These are phyloP conservation scores for Perca fluviatilis DNA, from an alignment of 2,113 vertebrate species.

Conservation along the genomic window DNA sequence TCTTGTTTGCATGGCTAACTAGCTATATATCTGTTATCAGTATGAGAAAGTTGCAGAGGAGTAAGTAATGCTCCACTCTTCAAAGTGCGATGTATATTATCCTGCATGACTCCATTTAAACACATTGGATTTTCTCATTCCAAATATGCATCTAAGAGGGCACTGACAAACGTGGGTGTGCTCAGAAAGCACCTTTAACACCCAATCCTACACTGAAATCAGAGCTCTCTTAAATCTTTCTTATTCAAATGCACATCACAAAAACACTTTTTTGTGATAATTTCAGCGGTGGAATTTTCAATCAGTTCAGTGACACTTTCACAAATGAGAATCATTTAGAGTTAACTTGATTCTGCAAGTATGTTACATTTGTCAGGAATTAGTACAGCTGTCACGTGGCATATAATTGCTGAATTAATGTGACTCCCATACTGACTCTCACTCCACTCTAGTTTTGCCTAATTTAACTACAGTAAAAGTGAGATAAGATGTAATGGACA, in stretches of 20 bases:
- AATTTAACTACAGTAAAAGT: neutral
- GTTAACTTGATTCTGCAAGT: constrained; percentile 18
- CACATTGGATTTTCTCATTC: constrained; percentile 49
- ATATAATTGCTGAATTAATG: constrained; percentile 4
- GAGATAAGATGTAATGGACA: neutral
- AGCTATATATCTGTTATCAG: constrained; percentile 14
- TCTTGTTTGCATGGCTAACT: constrained; percentile 20
- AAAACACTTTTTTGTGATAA: constrained; percentile 44
- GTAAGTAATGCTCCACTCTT: neutral
- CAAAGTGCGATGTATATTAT: constrained; percentile 18
- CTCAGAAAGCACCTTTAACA: constrained; percentile 48
- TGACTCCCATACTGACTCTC: neutral
- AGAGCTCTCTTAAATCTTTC: constrained; percentile 33
- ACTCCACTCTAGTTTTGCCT: neutral
- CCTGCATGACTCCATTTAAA: constrained; percentile 45
- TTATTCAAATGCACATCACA: constrained; percentile 46
- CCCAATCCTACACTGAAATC: constrained; percentile 8
- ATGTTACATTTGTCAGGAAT: constrained; percentile 30
- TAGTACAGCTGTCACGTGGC: constrained; percentile 10
- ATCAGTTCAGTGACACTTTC: constrained; percentile 28
- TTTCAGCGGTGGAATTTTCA: constrained; percentile 12
- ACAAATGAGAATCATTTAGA: constrained; percentile 43
- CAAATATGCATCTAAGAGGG: constrained; percentile 16
- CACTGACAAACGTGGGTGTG: constrained; percentile 16
- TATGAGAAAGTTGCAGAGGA: constrained; percentile 18